These are phyloP conservation scores for Spinus pinus DNA, from an alignment of 2,797 vertebrate genomes.

Conservation along the genomic window DNA sequence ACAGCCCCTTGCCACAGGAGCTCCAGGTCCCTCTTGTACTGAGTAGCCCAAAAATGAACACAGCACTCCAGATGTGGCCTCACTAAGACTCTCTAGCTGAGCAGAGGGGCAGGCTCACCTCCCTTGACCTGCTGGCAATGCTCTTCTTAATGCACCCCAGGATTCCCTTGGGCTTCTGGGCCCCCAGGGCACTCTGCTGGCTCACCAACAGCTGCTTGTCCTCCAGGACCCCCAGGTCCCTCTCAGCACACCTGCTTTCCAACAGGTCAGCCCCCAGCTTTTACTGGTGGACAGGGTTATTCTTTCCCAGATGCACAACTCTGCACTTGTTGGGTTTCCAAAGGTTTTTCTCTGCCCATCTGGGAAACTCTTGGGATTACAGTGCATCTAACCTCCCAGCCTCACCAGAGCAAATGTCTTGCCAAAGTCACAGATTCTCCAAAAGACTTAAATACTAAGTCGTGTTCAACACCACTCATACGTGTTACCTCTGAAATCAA, in stretches of 20 bases:
- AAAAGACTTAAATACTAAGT: not conserved
- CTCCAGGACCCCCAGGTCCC: not conserved
- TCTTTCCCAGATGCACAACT: not conserved
- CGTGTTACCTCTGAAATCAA: not conserved
- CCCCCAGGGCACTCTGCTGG: not conserved
- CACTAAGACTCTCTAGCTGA: not conserved
- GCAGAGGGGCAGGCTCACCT: not conserved
- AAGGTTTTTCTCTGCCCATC: not conserved
- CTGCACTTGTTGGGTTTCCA: not conserved
- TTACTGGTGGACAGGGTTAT: not conserved
- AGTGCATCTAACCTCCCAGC: not conserved
- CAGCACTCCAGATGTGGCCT: too few species aligned
- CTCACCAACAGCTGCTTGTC: not conserved
- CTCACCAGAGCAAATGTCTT: not conserved
- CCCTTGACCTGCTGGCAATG: not conserved
- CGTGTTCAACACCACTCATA: rapidly evolving
- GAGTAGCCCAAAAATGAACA: not conserved
- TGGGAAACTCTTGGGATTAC: not conserved
- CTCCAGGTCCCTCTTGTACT: too few species aligned
- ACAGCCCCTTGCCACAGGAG: not conserved
- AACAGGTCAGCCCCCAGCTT: not conserved
- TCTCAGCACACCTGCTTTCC: not conserved
- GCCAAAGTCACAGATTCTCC: not conserved
- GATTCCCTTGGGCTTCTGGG: not conserved
- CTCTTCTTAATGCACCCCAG: not conserved